A percentile compares a stretch with the other conserved stretches of the same genome.
Conservation (phyloP, 2,888 invertebrate species). For the Diarsia brunnea region DNA sequence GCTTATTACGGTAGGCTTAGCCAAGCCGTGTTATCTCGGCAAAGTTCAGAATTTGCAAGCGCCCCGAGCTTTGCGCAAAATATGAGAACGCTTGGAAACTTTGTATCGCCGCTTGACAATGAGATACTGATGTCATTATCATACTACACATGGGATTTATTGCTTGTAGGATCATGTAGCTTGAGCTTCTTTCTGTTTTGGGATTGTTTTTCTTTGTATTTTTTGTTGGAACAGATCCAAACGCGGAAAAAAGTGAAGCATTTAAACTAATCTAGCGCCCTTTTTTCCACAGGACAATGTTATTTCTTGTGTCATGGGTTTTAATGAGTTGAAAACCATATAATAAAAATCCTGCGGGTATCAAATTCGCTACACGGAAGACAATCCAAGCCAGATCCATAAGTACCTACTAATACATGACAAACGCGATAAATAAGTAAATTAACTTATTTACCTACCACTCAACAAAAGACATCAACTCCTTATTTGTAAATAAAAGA, state of each 20-base stretch:
- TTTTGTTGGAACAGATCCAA: no score
- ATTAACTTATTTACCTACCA: not conserved
- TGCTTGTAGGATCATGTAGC: slow-evolving; percentile 2
- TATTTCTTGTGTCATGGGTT: not conserved
- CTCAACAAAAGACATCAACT: not conserved
- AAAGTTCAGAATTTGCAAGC: slow-evolving; percentile 82
- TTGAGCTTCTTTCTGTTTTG: not conserved
- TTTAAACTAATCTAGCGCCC: not conserved
- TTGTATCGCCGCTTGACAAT: slow-evolving; percentile 74
- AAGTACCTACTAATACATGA: not conserved
- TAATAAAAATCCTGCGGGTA: not conserved
- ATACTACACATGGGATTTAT: slow-evolving; percentile 45
- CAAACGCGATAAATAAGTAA: not conserved
- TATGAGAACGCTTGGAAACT: slow-evolving; percentile 73
- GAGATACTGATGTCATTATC: slow-evolving; percentile 72
- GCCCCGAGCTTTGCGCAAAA: slow-evolving; percentile 78
- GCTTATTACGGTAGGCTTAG: slow-evolving; percentile 80
- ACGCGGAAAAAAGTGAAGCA: not conserved
- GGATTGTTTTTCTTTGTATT: not conserved
- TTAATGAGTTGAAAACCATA: no score
- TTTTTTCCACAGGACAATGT: not conserved
- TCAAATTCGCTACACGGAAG: not conserved
- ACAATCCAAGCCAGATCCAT: not conserved
- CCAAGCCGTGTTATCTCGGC: slow-evolving; percentile 80
- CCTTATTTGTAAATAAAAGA: not conserved